Evolutionary conservation across 2,113 vertebrate genomes (phyloP).

Genomic region (Pedionomus torquatus): DNA sequence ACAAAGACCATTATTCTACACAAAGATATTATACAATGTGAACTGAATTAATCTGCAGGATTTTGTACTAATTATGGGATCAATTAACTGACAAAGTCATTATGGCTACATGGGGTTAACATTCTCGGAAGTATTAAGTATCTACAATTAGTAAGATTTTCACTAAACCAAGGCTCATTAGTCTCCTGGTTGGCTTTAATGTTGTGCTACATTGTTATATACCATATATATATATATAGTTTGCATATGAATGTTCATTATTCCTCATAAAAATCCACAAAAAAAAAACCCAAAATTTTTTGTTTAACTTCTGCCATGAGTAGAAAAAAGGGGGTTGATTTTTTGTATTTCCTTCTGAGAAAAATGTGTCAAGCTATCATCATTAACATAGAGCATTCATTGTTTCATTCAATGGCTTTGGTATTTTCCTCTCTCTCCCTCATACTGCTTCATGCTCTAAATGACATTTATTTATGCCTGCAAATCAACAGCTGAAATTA

Average conservation of each 20-base stretch:
- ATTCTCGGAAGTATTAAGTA: neutral
- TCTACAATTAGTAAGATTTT: neutral
- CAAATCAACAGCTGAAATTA: neutral
- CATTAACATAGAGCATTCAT: neutral
- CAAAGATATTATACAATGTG: neutral
- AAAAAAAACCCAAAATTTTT: no score
- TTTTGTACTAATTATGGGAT: accelerated
- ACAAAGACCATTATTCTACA: neutral
- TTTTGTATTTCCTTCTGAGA: neutral
- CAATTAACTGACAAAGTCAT: neutral
- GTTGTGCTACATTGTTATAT: neutral
- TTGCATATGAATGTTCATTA: no score
- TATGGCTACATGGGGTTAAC: neutral
- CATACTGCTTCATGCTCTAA: neutral
- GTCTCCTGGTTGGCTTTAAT: neutral
- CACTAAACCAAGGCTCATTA: neutral
- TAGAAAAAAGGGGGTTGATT: neutral
- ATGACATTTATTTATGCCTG: neutral
- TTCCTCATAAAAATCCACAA: neutral
- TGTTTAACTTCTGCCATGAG: neutral
- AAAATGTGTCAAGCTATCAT: neutral
- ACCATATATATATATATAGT: no score
- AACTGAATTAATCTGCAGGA: neutral
- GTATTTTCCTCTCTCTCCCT: neutral
- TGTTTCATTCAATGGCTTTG: neutral